Evolutionary conservation across 2,888 invertebrate genomes (phyloP), one percentile per base, ranked within the genome.

Genomic region (Acheta domesticus): DNA sequence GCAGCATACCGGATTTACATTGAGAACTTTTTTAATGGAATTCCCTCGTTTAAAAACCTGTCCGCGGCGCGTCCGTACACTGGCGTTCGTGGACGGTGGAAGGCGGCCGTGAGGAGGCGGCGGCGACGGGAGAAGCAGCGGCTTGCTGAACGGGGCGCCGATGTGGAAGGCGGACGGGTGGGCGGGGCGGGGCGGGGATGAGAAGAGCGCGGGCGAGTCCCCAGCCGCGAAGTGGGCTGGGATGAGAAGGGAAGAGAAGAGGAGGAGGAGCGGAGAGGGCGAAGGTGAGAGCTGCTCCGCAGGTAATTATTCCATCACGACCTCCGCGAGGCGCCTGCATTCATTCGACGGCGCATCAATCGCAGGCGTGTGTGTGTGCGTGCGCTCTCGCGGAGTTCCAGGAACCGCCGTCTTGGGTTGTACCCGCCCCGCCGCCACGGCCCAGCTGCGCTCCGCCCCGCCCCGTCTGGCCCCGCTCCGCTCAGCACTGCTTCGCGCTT

Each of bases 11-110:
- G 62, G 62, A 62, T 62, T 62, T 62, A 62, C 62, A 62, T 62
- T 62, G 62, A 62, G 62, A 62, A 62, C 62, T 62, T 62, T 62
- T 62, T 62, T 62, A 62, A 62, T 62, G 62, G n/a, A 62, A 62
- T 62, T 62, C 62, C 14, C 62, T 62, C 62, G 62, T 62, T n/a
- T 62, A n/a, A 62, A 62, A 62, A 62, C 62, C 62, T 62, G 62
- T 62, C 62, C n/a, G n/a, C 62, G 14, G 16, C 62, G 14, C 62
- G 62, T 62, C 62, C 62, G 62, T 62, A 62, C 62, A 62, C 62
- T 62, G 3, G 19, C 14, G 2, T 62, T 62, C 62, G 14, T 62
- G n/a, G 62, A 62, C 62, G 62, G 62, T 0, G 62, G 14, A 62
- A 62, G 16, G 16, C 62, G n/a, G 62, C 62, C 12, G 19, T 62